Evolutionary conservation across 35 echinoderm and acorn worm genomes (phyloP), one percentile per base, ranked within the genome.

Genomic region (Acanthaster planci): DNA sequence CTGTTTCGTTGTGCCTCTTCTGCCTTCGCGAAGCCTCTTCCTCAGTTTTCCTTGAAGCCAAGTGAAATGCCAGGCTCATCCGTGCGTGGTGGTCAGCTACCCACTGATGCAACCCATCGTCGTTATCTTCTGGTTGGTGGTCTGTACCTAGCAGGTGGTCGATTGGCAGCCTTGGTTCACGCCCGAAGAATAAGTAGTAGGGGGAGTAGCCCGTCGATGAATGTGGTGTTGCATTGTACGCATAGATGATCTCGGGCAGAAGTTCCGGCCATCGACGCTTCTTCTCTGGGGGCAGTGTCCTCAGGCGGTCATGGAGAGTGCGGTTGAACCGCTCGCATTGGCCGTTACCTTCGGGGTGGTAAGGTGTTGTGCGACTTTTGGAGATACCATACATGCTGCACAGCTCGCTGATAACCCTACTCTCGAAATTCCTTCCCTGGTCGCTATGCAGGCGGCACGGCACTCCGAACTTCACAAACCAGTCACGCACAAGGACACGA

Each of bases 391-490:
- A 94, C 42, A 86, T 0, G 2, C 81, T 81, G 37, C 92, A 90
- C 34, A 94, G 76, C 35, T 80, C 82, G 58, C 53, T 80, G 79
- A 89, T 89, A 30, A 93, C 2, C 1, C 39, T 53, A 80, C 68
- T 79, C 50, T 92, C 81, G 58, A 94, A 94, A 44, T 77, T 77
- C 2, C 76, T 34, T 37, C 76, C 32, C 42, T 77, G 76, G 32
- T 81, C 79, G 76, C 87, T 90, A 80, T 94, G 92, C 5, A 94
- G 51, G 52, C 87, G 76, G 0, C n/a, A 31, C 38, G 92, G 92
- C 2, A 90, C 87, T 39, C 84, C 87, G 86, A 90, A 94, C 44
- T 44, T 84, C 8, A 90, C 84, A 77, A 94, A 94, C 87, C 92
- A 94, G 18, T 89, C 79, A 23, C 81, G 52, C 1, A 90, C 84